A percentile compares a stretch with the other conserved stretches of the same genome.
These are phyloP conservation scores for Ginglymostoma cirratum DNA, from an alignment of 2,113 vertebrate species.

Conservation along the genomic window DNA sequence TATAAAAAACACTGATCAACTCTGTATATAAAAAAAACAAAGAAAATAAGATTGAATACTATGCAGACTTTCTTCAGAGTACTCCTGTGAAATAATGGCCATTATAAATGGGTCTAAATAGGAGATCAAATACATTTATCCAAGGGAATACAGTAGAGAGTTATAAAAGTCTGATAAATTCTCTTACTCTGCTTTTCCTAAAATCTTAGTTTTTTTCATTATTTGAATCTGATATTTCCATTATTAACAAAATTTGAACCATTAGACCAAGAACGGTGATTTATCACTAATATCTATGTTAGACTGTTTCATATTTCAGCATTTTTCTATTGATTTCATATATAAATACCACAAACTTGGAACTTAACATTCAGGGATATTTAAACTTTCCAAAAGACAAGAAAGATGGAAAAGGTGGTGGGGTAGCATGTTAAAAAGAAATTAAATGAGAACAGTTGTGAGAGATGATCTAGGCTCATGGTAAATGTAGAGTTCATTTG, in stretches of 20 bases:
- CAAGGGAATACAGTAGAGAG: neutral
- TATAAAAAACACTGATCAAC: neutral
- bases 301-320: neutral
- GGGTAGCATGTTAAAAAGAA: too few species aligned
- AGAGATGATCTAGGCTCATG: too few species aligned
- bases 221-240: neutral
- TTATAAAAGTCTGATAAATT: neutral
- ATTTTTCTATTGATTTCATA: neutral
- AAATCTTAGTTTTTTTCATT: neutral
- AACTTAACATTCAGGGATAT: too few species aligned
- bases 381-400: too few species aligned
- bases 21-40: neutral
- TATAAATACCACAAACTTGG: neutral
- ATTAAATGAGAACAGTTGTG: too few species aligned
- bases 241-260: neutral
- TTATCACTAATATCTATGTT: neutral
- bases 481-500: too few species aligned
- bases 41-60: neutral
- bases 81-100: neutral
- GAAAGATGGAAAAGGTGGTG: too few species aligned
- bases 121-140: neutral
- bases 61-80: neutral
- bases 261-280: neutral
- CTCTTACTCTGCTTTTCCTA: neutral
- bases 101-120: neutral